Base-by-base conservation (phyloP, 2,888 invertebrate genomes). In the Sipha maydis region DNA sequence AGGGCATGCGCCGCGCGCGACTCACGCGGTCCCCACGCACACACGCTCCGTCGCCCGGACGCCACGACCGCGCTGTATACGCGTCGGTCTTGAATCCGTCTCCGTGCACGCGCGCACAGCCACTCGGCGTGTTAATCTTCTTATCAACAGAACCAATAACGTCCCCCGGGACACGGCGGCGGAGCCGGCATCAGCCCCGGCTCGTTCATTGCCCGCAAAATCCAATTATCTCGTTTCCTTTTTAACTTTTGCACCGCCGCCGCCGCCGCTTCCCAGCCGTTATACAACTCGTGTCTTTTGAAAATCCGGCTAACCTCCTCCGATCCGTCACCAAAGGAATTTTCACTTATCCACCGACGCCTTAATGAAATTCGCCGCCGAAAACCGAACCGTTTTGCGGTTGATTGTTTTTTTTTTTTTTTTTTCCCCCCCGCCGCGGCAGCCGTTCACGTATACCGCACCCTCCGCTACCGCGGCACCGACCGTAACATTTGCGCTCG, bases 141-240 rank as follows among this genome's bases (percentile, higher is more conserved):
- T 88, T 88, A 88, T 88, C 88, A 88, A 88, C 88, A 82, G 75
- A 82, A 88, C 82, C 88, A 88, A 88, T 88, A 88, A 82, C 80
- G 88, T 88, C 88, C 88, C 88, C 11, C 3, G 88, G 67, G 88
- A 82, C 88, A 34, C 48, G 41, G 77, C 77, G 48, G 79, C 69
- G 69, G 41, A 25, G 38, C 56, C 61, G 78, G 79, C 31, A 56
- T 88, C 82, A 82, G 71, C 67, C 48, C 67, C 82, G 73, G 75
- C 75, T 41, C 79, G 82, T 67, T 80, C 80, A 79, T 82, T 80
- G 88, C 88, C 86, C 88, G 75, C 82, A 82, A 88, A 88, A 88
- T 88, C 88, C 88, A 88, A 88, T 88, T 88, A 88, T 88, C 88
- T 88, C 82, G 88, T 82, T 80, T 88, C 88, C 88, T 88, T 88